phyloP scores from a whole-genome alignment of 2,888 invertebrate species.

The Andricus curvator region DNA sequence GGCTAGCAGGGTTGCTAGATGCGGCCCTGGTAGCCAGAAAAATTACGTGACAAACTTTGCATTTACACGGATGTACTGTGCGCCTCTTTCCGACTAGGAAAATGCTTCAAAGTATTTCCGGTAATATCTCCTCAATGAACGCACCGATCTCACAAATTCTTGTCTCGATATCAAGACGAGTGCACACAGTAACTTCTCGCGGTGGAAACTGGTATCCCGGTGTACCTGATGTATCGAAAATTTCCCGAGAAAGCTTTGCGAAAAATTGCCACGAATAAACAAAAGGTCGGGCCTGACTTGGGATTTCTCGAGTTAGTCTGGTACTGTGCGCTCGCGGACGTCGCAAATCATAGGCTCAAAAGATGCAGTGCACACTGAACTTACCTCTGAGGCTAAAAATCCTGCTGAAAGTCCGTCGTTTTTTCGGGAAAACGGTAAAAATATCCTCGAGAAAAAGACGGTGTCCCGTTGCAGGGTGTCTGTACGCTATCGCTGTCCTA shows the following conservation, averaged over 20 bases:
- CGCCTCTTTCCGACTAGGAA: conserved; percentile 63
- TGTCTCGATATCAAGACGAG: conserved; percentile 49
- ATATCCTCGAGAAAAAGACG: conserved; percentile 71
- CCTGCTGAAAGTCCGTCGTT: conserved; percentile 65
- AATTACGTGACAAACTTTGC: conserved; percentile 76
- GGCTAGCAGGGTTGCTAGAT: conserved; percentile 66
- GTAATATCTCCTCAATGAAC: conserved; percentile 62
- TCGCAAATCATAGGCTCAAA: conserved; percentile 30
- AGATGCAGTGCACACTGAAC: conserved; percentile 55
- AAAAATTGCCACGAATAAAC: conserved; percentile 76
- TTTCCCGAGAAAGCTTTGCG: conserved; percentile 61
- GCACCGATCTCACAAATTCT: conserved; percentile 56
- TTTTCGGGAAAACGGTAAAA: conserved; percentile 69
- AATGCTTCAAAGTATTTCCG: conserved; percentile 68
- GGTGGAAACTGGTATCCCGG: conserved; percentile 57
- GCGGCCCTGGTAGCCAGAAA: conserved; percentile 72
- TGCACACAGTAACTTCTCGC: conserved; percentile 59
- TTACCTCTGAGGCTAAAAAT: conserved; percentile 74
- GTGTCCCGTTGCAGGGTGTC: conserved; percentile 76
- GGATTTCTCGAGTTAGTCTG: conserved; percentile 54
- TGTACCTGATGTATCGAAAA: conserved; percentile 55
- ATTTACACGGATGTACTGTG: conserved; percentile 70
- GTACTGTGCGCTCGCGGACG: conserved; percentile 33
- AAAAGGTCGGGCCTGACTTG: conserved; percentile 71
- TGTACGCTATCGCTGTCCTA: conserved; percentile 74